Evolutionary conservation across 2,113 vertebrate genomes (phyloP).

Genomic region (Platysternon megacephalum): DNA sequence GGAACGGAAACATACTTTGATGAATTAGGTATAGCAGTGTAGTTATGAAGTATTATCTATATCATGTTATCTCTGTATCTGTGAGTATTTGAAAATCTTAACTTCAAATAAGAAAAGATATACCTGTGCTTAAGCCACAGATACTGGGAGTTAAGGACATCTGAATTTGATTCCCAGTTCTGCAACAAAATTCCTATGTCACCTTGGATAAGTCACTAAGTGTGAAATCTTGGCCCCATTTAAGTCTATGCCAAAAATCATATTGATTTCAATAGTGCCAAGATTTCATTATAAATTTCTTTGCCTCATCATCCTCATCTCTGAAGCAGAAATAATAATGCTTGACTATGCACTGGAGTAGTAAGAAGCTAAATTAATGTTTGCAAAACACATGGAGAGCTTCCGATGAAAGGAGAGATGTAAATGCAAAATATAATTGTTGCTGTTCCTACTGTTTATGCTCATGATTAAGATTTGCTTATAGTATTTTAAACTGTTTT

Average conservation of each 20-base stretch:
- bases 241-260: not conserved
- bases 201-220: not conserved
- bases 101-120: not conserved
- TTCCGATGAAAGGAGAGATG: not conserved
- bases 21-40: constrained; percentile 87
- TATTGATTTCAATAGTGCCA: not conserved
- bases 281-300: not conserved
- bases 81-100: not conserved
- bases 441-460: not conserved
- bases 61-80: not conserved
- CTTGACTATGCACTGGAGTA: not conserved
- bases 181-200: not conserved
- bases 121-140: not conserved
- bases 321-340: constrained; percentile 4
- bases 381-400: not conserved
- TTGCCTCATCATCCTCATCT: not conserved
- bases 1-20: constrained; percentile 97
- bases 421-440: not conserved
- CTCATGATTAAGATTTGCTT: not conserved
- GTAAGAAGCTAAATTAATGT: not conserved
- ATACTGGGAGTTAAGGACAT: not conserved
- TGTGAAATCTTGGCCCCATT: not conserved
- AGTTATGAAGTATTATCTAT: not conserved
- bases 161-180: not conserved
- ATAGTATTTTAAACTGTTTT: not conserved